Evolutionary conservation across 2,113 vertebrate species (phyloP).

Genomic region (Leptocoma aspasia): DNA sequence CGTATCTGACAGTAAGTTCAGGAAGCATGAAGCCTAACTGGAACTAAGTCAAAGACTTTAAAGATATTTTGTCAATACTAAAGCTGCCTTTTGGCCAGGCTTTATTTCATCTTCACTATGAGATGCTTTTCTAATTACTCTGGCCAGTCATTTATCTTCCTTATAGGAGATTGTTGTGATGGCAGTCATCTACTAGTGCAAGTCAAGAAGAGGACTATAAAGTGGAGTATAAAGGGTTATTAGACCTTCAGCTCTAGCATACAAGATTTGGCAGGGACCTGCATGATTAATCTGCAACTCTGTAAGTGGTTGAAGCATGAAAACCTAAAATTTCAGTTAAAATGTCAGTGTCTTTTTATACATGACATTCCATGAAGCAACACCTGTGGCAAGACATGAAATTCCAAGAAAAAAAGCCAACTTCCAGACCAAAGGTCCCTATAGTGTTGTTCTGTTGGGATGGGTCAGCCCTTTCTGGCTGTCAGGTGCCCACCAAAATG

Average conservation of each 20-base stretch:
- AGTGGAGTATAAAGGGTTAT: not conserved
- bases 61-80: not conserved
- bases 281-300: not conserved
- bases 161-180: not conserved
- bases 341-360: not conserved
- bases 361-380: not conserved
- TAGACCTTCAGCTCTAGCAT: not conserved
- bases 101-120: not conserved
- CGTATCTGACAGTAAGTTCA: not conserved
- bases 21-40: not conserved
- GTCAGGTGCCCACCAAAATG: not conserved
- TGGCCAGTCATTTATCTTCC: not conserved
- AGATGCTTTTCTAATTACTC: not conserved
- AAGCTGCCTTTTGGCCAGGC: not conserved
- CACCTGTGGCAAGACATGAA: not conserved
- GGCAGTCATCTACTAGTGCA: not conserved
- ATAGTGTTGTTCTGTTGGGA: not conserved
- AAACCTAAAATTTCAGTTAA: not conserved
- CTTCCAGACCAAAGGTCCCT: accelerated
- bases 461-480: not conserved
- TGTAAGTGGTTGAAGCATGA: not conserved
- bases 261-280: not conserved
- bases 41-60: not conserved
- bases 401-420: not conserved
- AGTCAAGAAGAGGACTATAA: not conserved